Conservation (phyloP, 2,888 invertebrate species). For the Rotaria macrura region DNA sequence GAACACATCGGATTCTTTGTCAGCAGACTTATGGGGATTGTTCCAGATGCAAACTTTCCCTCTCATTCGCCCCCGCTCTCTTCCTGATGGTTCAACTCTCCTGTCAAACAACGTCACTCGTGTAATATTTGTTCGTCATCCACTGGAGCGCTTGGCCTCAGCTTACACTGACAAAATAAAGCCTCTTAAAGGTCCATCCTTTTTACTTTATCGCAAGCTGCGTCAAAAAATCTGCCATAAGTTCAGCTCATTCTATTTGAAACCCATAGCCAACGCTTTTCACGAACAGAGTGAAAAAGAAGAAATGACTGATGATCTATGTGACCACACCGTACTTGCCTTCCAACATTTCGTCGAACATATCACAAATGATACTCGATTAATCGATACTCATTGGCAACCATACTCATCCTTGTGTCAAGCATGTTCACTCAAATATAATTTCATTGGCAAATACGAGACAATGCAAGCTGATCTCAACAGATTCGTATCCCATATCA, state of each 20-base stretch:
- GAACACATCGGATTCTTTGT: fast-evolving
- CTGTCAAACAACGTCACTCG: too few relatives aligned
- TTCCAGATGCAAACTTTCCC: not conserved
- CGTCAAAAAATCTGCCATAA: conserved; percentile 58
- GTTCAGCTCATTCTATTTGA: not conserved
- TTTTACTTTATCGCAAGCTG: conserved; percentile 53
- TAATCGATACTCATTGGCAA: too few relatives aligned
- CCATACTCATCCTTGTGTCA: too few relatives aligned
- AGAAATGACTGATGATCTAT: not conserved
- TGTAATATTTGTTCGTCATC: conserved; percentile 75
- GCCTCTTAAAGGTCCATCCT: conserved; percentile 43
- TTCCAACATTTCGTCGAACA: too few relatives aligned
- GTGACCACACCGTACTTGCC: not conserved
- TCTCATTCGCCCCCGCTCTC: not conserved
- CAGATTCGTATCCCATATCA: too few relatives aligned
- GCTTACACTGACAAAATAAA: conserved; percentile 79
- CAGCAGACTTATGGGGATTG: not conserved
- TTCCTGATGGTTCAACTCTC: not conserved
- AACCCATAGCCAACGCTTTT: too few relatives aligned
- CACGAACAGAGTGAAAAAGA: not conserved
- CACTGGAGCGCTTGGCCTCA: conserved; percentile 75
- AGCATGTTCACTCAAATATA: too few relatives aligned
- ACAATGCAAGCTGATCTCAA: too few relatives aligned
- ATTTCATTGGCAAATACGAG: too few relatives aligned
- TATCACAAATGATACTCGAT: too few relatives aligned